These are phyloP conservation scores for Myotis findleyi DNA, from an alignment of 2,797 vertebrate genomes.

Conservation along the genomic window DNA sequence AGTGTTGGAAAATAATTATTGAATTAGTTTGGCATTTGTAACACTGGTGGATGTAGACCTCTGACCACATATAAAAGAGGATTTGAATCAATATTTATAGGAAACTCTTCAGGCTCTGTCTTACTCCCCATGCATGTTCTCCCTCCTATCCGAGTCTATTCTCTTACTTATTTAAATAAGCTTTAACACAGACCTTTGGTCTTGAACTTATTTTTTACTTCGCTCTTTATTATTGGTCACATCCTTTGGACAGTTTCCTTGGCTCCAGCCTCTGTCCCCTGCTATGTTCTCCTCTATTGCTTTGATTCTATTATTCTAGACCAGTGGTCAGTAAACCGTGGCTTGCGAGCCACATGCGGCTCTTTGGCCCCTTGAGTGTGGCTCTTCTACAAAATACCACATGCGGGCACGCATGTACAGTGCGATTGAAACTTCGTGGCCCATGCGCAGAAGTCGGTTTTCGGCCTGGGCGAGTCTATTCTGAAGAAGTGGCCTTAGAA, in stretches of 20 bases:
- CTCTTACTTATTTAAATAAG: background rate
- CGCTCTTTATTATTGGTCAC: background rate
- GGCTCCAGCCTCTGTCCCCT: background rate
- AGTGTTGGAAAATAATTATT: constrained; percentile 13
- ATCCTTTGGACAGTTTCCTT: constrained; percentile 6
- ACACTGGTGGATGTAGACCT: background rate
- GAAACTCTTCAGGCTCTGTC: background rate
- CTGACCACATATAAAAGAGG: background rate
- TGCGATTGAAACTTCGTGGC: no score
- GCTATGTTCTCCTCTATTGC: background rate
- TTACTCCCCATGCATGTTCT: accelerated
- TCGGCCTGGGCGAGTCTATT: no score
- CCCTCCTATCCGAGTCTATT: background rate
- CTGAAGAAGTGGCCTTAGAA: no score
- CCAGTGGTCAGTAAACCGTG: no score
- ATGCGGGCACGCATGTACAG: no score
- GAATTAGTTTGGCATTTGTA: background rate
- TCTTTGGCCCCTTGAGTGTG: no score
- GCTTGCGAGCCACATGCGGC: no score
- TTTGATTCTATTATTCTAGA: background rate
- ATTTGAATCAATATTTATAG: background rate
- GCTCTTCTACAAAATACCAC: no score
- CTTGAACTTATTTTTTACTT: constrained; percentile 10
- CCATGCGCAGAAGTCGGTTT: no score
- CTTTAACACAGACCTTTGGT: background rate